These are phyloP conservation scores for Ostrea denselamellosa DNA, from an alignment of 1,140 invertebrate species.

Conservation along the genomic window DNA sequence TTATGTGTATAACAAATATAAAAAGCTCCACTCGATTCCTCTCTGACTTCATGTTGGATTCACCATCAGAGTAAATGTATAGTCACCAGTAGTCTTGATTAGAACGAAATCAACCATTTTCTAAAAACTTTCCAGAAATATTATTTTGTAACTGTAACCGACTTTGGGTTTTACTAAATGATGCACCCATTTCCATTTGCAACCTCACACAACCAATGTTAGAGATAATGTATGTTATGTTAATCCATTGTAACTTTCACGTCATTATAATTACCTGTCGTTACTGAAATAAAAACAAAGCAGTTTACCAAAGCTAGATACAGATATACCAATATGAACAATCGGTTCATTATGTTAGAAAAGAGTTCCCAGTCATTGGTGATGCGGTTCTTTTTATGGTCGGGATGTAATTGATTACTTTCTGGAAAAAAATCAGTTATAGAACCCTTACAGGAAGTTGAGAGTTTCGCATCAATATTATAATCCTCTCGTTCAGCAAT, in stretches of 20 bases:
- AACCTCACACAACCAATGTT: no score
- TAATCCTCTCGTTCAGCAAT: neutral
- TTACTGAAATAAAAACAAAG: neutral
- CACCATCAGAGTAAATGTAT: no score
- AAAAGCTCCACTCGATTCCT: no score
- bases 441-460: neutral
- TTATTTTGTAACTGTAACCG: no score
- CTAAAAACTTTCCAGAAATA: neutral
- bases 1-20: no score
- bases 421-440: neutral
- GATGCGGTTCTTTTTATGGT: neutral
- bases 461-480: neutral
- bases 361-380: slow-evolving; percentile 11
- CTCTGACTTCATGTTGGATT: no score
- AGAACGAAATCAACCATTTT: no score
- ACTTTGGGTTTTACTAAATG: no score
- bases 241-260: neutral
- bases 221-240: neutral
- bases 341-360: neutral
- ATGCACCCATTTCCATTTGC: neutral
- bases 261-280: neutral
- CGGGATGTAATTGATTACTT: neutral
- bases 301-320: neutral
- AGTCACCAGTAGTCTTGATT: no score
- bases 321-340: neutral